phyloP scores from a whole-genome alignment of 1,140 invertebrate species.

The Adelges cooleyi region DNA sequence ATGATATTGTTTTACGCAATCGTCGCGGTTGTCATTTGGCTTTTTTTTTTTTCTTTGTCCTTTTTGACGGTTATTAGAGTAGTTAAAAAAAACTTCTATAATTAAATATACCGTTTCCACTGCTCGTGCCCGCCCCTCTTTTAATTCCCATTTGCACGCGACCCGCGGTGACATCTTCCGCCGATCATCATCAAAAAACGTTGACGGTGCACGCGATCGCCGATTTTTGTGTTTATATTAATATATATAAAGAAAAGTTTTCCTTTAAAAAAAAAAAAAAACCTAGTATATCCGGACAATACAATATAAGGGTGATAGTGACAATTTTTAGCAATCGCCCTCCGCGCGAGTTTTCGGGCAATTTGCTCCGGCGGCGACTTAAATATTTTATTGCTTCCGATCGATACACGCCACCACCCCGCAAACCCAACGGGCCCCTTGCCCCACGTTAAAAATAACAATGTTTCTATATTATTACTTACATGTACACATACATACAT shows the following conservation, averaged over 20 bases:
- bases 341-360: not conserved
- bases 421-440: not conserved
- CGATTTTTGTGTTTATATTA: not conserved
- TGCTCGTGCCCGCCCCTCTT: not conserved
- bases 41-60: not conserved
- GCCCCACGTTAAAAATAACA: conserved; percentile 20
- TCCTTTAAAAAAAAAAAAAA: not conserved
- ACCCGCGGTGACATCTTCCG: conserved; percentile 18
- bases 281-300: not conserved
- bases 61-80: conserved; percentile 8
- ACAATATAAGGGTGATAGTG: not conserved
- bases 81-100: conserved; percentile 16
- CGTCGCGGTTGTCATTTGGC: not conserved
- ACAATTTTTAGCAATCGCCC: conserved; percentile 11
- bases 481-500: too few relatives aligned
- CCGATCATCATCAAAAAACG: conserved; percentile 6
- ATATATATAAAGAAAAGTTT: not conserved
- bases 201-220: conserved; percentile 10
- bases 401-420: not conserved
- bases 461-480: too few relatives aligned
- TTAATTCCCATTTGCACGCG: conserved; percentile 18
- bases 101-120: conserved; percentile 25
- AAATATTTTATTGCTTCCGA: conserved; percentile 29
- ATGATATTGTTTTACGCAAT: conserved; percentile 21
- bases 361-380: conserved; percentile 17